These are phyloP conservation scores for Notamacropus eugenii DNA, from an alignment of 2,797 vertebrate genomes.

Conservation along the genomic window DNA sequence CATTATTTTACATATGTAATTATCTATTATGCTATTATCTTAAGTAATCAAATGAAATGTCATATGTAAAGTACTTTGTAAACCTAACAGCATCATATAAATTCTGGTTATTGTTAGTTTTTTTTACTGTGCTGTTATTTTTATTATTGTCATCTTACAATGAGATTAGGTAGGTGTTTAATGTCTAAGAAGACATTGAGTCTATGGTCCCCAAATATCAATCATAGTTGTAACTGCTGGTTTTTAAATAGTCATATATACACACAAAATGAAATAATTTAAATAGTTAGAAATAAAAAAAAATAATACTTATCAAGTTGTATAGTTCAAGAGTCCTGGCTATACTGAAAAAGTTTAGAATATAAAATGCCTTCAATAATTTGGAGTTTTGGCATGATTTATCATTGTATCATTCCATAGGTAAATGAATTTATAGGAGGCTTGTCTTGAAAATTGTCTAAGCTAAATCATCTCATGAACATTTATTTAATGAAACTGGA, in stretches of 20 bases:
- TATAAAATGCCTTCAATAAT: conserved; percentile 40
- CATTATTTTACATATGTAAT: conserved; percentile 19
- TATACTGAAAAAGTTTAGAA: conserved; percentile 46
- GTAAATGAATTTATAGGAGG: background rate
- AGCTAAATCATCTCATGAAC: background rate
- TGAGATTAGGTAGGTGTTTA: conserved; percentile 5
- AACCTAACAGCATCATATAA: background rate
- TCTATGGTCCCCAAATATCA: conserved; percentile 6
- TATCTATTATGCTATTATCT: conserved; percentile 12
- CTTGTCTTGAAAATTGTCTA: too few relatives aligned
- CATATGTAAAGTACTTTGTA: background rate
- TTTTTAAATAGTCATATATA: conserved; percentile 22
- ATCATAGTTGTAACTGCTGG: conserved; percentile 25
- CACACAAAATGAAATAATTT: conserved; percentile 22
- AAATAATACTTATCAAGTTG: conserved; percentile 28
- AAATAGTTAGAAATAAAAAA: conserved; percentile 35
- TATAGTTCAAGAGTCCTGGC: conserved; percentile 22
- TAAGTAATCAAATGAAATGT: background rate
- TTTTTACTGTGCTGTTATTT: too few relatives aligned
- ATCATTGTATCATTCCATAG: conserved; percentile 46
- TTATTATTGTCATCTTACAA: conserved; percentile 8
- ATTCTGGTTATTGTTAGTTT: background rate
- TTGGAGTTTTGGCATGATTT: conserved; percentile 28
- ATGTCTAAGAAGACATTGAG: conserved; percentile 12
- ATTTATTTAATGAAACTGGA: background rate